Evolutionary conservation across 2,888 invertebrate genomes (phyloP), one percentile per base, ranked within the genome.

Genomic region (Drosophila pseudotalamancana): DNA sequence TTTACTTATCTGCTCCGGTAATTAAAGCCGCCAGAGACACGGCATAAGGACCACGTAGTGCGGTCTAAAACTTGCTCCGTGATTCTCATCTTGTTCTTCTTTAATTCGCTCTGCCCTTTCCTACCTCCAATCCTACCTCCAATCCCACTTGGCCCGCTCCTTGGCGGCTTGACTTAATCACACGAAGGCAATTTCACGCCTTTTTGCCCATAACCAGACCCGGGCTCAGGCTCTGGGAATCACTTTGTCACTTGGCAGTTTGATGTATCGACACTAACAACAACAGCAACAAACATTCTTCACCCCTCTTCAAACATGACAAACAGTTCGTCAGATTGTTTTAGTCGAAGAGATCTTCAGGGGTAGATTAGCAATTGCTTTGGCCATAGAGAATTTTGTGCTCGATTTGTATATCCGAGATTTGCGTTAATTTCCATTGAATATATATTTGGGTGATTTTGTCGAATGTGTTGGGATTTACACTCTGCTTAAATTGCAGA

Each of bases 121-220:
- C n/a, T 16, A 14, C n/a, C 23, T 25, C 23, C 51, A 6, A n/a
- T n/a, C n/a, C n/a, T n/a, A n/a, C n/a, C n/a, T 3, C n/a, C 40
- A 25, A 12, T 14, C 43, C 21, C 25, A 29, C 27, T 37, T 29
- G 23, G 4, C 12, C 40, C 16, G 18, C 14, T 42, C 27, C 16
- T 27, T 62, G 50, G 63, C 23, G 79, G 61, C 62, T 75, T 70
- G 86, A 85, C 77, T 87, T 85, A 87, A 84, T 84, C 87, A 87
- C 78, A 77, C 83, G 84, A 87, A 84, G 77, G 80, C 88, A 89
- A 89, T 89, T 89, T 89, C 89, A 89, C 88, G 89, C 89, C 89
- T 86, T 89, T 89, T 88, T 76, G 84, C 23, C 50, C 45, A 25
- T 39, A 37, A 25, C 27, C 27, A 18, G 19, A 29, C 18, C 45